Evolutionary conservation across 2,113 vertebrate species (phyloP), one percentile per base, ranked within the genome.

Genomic region (Emberiza fucata): DNA sequence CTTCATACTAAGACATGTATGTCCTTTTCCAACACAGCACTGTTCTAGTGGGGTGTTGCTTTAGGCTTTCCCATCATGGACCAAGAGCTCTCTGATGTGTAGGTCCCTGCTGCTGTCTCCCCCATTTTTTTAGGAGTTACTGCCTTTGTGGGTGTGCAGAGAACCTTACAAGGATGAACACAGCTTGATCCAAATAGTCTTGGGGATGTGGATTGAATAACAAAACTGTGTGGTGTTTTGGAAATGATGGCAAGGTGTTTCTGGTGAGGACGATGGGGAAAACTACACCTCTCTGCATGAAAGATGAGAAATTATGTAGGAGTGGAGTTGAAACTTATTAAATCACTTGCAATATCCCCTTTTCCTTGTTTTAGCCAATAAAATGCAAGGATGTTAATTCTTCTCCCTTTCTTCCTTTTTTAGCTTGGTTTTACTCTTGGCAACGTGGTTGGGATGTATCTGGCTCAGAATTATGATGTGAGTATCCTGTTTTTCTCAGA

Each of bases 401-500:
- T 59, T 97, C 79, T 88, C 91, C 2, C 45, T 70, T 92, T 95
- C 71, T 96, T 92, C 72, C 24, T 39, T 85, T 85, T 98, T 54
- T 97, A 99, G 99, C 97, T 99, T 93, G 99, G 99, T 75, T 99
- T 99, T 95, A 98, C 99, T 70, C 88, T 99, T 83, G 99, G 99
- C 29, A 99, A 99, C 64, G 97, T 99, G 91, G 98, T 99, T 79
- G 99, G 99, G 79, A 99, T 99, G 99, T 99, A 99, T 96, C 97
- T 99, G 88, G 99, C 99, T 56, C 99, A 99, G 94, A 99, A 99
- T 95, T 99, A 99, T 94, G 99, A 99, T n/a, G 99, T 99, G 88
- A 98, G 98, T 98, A 95, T 76, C 42, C 1, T 68, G 64, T 4
- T 63, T 25, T 40, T 94, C 29, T 77, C 28, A 50, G 76, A 65